Evolutionary conservation across 2,888 invertebrate species (phyloP).

Genomic region (Pterostichus niger): DNA sequence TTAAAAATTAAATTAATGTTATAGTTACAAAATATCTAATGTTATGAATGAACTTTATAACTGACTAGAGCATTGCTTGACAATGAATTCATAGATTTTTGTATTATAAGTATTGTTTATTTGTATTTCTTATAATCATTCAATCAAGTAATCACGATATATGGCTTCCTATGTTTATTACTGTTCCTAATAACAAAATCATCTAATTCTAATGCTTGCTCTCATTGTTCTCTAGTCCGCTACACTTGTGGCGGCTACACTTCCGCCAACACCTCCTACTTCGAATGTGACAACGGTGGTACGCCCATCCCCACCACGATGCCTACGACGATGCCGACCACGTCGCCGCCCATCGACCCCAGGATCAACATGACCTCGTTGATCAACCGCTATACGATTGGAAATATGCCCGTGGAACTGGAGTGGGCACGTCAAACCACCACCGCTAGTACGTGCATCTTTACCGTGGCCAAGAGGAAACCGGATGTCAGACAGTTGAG

Average conservation of each 20-base stretch:
- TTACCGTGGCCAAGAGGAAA: conserved; percentile 82
- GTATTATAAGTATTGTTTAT: too few relatives aligned
- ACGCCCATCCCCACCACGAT: conserved; percentile 66
- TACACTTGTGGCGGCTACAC: conserved; percentile 84
- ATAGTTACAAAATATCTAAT: too few relatives aligned
- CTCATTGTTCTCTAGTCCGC: conserved; percentile 78
- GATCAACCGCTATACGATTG: background rate
- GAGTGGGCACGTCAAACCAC: conserved; percentile 70
- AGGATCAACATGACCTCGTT: conserved; percentile 67
- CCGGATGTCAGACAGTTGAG: conserved; percentile 83
- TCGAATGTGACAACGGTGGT: conserved; percentile 76
- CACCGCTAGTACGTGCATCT: conserved; percentile 82
- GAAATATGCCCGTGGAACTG: background rate
- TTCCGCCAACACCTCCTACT: conserved; percentile 83
- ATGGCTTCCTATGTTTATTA: too few relatives aligned
- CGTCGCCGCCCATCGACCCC: conserved; percentile 71
- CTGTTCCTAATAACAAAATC: background rate
- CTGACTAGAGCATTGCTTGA: too few relatives aligned
- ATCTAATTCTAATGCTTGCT: too few relatives aligned
- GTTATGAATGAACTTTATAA: too few relatives aligned
- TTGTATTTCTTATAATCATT: too few relatives aligned
- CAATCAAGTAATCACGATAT: too few relatives aligned
- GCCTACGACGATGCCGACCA: conserved; percentile 70
- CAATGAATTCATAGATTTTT: too few relatives aligned
- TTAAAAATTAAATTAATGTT: too few relatives aligned